Percentiles rank a stretch among this genome's conserved stretches.
Evolutionary conservation across 2,113 vertebrate genomes (phyloP).

Genomic region (Petaurus breviceps): DNA sequence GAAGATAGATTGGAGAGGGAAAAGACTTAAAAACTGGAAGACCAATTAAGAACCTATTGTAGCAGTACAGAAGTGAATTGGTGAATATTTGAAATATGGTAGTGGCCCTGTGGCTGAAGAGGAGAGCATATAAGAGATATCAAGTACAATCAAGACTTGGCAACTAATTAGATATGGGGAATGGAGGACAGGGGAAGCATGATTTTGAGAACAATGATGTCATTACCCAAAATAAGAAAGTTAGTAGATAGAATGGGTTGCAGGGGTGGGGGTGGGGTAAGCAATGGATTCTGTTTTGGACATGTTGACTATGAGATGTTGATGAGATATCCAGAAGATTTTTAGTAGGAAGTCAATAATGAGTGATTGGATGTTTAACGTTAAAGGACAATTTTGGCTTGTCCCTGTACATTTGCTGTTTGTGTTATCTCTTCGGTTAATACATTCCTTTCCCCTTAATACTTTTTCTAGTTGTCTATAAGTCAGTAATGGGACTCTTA

Average conservation of each 20-base stretch:
- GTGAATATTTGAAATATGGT: neutral
- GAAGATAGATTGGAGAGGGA: neutral
- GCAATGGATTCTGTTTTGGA: neutral
- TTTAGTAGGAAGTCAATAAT: neutral
- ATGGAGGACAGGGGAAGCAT: neutral
- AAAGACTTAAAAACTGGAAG: neutral
- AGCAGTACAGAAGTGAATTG: neutral
- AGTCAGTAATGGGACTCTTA: conserved; percentile 44
- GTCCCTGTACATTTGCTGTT: neutral
- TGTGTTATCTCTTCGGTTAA: neutral
- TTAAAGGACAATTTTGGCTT: conserved; percentile 2
- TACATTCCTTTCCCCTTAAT: conserved; percentile 33
- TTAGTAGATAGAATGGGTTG: neutral
- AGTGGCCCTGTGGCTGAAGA: neutral
- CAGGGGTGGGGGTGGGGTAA: neutral
- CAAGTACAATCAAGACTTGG: neutral
- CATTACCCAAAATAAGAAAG: neutral
- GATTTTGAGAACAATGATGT: neutral
- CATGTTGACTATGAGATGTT: neutral
- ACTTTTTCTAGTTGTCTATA: conserved; percentile 56
- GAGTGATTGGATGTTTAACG: neutral
- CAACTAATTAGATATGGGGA: neutral
- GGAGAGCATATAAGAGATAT: neutral
- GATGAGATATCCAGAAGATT: neutral
- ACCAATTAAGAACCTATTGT: neutral